Percentiles rank a stretch among this genome's conserved stretches.
Evolutionary conservation across 2,888 invertebrate genomes (phyloP).

Genomic region (Exephanes ischioxanthus): DNA sequence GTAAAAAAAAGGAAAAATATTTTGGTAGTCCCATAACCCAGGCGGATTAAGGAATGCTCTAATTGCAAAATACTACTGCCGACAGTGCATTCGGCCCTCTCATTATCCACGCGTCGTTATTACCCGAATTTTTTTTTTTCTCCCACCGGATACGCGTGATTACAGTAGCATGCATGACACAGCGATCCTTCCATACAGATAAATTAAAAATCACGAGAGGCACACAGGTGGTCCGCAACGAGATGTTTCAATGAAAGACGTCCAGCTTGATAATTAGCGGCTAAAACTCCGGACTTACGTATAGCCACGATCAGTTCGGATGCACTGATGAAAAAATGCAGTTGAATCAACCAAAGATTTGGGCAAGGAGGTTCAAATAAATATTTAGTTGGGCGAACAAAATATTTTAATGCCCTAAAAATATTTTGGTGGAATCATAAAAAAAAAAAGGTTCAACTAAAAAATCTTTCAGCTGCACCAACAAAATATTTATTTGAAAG

Average conservation of each 20-base stretch:
- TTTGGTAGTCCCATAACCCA: conserved; percentile 47
- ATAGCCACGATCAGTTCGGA: not conserved
- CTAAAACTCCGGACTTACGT: not conserved
- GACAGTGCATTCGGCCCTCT: conserved; percentile 43
- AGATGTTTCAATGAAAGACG: not conserved
- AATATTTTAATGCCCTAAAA: too few relatives aligned
- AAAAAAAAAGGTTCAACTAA: too few relatives aligned
- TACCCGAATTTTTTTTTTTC: conserved; percentile 60
- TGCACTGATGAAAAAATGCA: not conserved
- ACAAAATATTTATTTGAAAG: too few relatives aligned
- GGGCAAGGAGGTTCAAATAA: too few relatives aligned
- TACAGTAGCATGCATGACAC: not conserved
- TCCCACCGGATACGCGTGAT: conserved; percentile 15
- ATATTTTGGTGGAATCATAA: too few relatives aligned
- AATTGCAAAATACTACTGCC: conserved; percentile 79
- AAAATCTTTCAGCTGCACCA: too few relatives aligned
- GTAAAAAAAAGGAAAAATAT: conserved; percentile 24
- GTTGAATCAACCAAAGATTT: too few relatives aligned
- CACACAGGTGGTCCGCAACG: not conserved
- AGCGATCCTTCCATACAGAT: not conserved
- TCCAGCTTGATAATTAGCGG: conserved; percentile 11
- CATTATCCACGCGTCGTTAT: conserved; percentile 36
- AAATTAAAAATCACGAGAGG: not conserved
- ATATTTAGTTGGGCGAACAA: too few relatives aligned
- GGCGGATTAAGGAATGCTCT: conserved; percentile 79